Percentiles rank a stretch among this genome's conserved stretches.
These are phyloP conservation scores for Parapsyche elsis DNA, from an alignment of 1,140 invertebrate species.

Conservation along the genomic window DNA sequence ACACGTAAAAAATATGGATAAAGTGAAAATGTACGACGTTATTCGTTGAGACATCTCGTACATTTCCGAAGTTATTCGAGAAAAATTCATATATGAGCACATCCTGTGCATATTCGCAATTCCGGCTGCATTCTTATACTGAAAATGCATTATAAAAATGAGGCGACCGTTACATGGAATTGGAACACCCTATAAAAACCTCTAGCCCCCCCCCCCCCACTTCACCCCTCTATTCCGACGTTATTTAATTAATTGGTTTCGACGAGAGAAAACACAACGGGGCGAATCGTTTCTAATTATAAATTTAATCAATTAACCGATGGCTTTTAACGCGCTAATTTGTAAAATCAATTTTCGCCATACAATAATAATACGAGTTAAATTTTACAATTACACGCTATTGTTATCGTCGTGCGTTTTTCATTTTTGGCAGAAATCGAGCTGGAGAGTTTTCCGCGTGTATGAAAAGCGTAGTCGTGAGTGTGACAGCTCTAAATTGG, in stretches of 20 bases:
- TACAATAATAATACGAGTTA: not conserved
- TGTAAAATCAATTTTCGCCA: not conserved
- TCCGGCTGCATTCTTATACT: not conserved
- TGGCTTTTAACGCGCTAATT: not conserved
- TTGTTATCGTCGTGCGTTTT: no score
- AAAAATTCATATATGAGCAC: not conserved
- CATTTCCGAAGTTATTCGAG: not conserved
- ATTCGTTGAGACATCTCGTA: not conserved
- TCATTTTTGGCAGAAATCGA: no score
- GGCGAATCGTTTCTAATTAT: not conserved
- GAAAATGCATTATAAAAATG: no score
- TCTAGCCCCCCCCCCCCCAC: no score
- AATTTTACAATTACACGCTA: no score
- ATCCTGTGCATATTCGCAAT: not conserved
- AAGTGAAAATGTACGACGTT: no score
- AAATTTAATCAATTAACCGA: not conserved
- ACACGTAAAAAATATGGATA: no score
- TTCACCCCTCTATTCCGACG: no score
- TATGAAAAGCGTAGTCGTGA: not conserved
- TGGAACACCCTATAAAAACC: no score
- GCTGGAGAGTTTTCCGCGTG: no score
- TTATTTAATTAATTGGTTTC: no score
- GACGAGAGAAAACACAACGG: not conserved
- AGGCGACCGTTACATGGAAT: no score
- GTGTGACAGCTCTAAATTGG: slow-evolving; percentile 12